These are phyloP conservation scores for Mechanitis mazaeus DNA, from an alignment of 2,888 invertebrate genomes.

Conservation along the genomic window DNA sequence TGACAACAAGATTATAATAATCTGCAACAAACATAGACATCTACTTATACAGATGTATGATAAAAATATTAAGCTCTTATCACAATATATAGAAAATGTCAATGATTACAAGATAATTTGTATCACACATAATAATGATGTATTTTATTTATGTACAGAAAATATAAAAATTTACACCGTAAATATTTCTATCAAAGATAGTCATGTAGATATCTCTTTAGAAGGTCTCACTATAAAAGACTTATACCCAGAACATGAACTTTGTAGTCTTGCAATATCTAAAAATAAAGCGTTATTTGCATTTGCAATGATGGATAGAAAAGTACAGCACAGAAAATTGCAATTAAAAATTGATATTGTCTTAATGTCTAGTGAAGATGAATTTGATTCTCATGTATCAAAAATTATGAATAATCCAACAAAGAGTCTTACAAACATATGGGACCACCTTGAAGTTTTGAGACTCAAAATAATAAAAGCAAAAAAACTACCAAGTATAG, in stretches of 20 bases:
- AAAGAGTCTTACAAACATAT: conserved; percentile 44
- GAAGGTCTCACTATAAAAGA: conserved; percentile 42
- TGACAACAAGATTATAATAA: conserved; percentile 41
- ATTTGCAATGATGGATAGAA: conserved; percentile 44
- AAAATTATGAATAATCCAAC: conserved; percentile 47
- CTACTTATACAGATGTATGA: conserved; percentile 48
- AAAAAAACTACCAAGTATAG: conserved; percentile 44
- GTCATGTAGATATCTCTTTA: conserved; percentile 35
- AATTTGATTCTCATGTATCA: conserved; percentile 35
- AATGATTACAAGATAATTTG: conserved; percentile 56
- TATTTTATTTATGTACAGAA: conserved; percentile 44
- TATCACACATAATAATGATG: conserved; percentile 36
- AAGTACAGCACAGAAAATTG: conserved; percentile 46
- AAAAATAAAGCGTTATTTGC: conserved; percentile 44
- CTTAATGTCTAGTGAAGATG: conserved; percentile 38
- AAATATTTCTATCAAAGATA: conserved; percentile 29
- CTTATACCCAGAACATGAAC: conserved; percentile 40
- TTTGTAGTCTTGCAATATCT: conserved; percentile 47
- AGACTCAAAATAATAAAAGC: conserved; percentile 50
- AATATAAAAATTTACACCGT: conserved; percentile 52
- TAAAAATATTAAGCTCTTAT: conserved; percentile 38
- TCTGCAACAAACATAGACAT: conserved; percentile 60
- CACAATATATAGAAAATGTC: conserved; percentile 46
- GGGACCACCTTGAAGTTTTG: conserved; percentile 57
- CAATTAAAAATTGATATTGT: conserved; percentile 43